Conservation (phyloP, 1,140 invertebrate species). For the Augochlora pura region DNA sequence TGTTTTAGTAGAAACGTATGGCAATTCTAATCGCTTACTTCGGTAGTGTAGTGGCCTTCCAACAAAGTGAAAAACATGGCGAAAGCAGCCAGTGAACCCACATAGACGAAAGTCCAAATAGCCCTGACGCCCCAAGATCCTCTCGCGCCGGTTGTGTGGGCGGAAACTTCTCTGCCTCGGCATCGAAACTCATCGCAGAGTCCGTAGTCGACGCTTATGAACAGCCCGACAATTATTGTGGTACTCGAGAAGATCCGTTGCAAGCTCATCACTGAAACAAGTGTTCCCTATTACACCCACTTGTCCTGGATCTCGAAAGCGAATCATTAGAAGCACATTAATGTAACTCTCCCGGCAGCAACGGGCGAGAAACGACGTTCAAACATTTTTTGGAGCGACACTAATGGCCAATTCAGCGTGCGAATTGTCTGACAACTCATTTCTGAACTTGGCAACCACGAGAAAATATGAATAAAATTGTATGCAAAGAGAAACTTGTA, state of each 20-base stretch:
- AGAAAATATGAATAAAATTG: too few relatives aligned
- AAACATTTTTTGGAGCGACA: too few relatives aligned
- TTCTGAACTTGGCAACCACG: too few relatives aligned
- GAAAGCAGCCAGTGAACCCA: slow-evolving; percentile 80
- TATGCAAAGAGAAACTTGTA: too few relatives aligned
- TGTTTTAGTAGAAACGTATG: too few relatives aligned
- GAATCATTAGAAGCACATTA: neutral
- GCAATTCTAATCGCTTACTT: slow-evolving; percentile 51
- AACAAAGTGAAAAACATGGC: slow-evolving; percentile 81
- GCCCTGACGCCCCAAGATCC: slow-evolving; percentile 80
- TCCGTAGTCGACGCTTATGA: slow-evolving; percentile 83
- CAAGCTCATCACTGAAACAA: slow-evolving; percentile 81
- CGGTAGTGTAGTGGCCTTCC: slow-evolving; percentile 76
- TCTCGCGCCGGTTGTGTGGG: slow-evolving; percentile 69
- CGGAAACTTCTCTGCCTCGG: slow-evolving; percentile 79
- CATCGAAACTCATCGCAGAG: slow-evolving; percentile 84
- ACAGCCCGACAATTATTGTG: slow-evolving; percentile 82
- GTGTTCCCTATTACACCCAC: neutral
- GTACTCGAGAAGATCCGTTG: slow-evolving; percentile 82
- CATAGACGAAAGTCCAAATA: slow-evolving; percentile 82
- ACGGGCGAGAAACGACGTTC: too few relatives aligned
- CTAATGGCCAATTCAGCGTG: too few relatives aligned
- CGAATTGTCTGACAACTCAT: too few relatives aligned
- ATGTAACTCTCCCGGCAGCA: too few relatives aligned
- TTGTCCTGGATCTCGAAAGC: neutral